Conservation (phyloP, 2,888 invertebrate genomes). For the Heliconius cydno region DNA sequence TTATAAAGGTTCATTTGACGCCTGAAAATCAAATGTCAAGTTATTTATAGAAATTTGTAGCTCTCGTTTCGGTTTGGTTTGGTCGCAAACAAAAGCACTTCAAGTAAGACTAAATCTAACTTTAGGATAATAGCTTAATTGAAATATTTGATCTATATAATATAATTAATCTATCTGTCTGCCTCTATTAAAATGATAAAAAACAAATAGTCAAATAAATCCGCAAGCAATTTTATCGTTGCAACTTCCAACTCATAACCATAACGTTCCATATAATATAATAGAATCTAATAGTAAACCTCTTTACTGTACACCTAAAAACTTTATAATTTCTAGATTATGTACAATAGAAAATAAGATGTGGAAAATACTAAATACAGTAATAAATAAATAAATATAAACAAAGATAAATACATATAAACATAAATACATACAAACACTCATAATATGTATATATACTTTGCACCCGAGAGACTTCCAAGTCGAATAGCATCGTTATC, state of each 20-base stretch:
- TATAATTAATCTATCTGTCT: no score
- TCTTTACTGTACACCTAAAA: no score
- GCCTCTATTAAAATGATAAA: no score
- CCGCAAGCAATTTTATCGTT: not conserved
- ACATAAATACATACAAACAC: no score
- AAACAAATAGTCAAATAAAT: no score
- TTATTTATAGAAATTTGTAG: slow-evolving; percentile 7
- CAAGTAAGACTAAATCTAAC: not conserved
- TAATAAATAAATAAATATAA: no score
- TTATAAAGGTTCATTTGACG: not conserved
- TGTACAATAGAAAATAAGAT: no score
- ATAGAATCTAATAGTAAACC: no score
- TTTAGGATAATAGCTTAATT: no score
- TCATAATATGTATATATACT: not conserved
- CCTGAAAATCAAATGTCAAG: slow-evolving; percentile 18
- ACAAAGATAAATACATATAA: not conserved
- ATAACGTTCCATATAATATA: not conserved
- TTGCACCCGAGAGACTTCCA: not conserved
- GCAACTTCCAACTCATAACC: not conserved
- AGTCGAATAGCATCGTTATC: slow-evolving; percentile 8
- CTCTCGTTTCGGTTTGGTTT: not conserved
- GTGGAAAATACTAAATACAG: no score
- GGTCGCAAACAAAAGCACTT: not conserved
- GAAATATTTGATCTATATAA: no score
- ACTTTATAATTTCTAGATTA: no score